Evolutionary conservation across 1,140 invertebrate genomes (phyloP).

Genomic region (Saxidomus purpurata): DNA sequence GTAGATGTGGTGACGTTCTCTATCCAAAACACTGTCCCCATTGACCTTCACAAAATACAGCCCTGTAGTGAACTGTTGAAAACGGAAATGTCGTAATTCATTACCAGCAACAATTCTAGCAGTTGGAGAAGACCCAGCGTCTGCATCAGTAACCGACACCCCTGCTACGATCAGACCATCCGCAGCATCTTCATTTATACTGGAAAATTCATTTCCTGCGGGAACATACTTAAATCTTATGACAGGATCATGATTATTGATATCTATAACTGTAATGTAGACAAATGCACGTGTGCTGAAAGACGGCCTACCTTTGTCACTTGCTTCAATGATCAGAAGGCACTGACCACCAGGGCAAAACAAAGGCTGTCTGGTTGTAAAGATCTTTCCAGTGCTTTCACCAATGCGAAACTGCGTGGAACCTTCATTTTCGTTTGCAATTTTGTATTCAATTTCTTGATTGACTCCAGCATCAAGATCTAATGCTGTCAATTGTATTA

Average conservation of each 20-base stretch:
- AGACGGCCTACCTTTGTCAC: slow-evolving; percentile 95
- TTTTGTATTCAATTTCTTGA: slow-evolving; percentile 90
- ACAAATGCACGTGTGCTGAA: slow-evolving; percentile 98
- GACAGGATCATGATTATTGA: slow-evolving; percentile 97
- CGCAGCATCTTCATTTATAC: slow-evolving; percentile 96
- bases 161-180: slow-evolving; percentile 97
- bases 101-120: slow-evolving; percentile 94
- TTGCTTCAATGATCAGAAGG: slow-evolving; percentile 97
- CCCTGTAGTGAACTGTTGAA: slow-evolving; percentile 89
- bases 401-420: slow-evolving; percentile 81
- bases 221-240: slow-evolving; percentile 95
- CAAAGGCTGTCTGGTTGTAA: slow-evolving; percentile 75
- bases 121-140: slow-evolving; percentile 95
- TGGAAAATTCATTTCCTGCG: slow-evolving; percentile 92
- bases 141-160: slow-evolving; percentile 96
- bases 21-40: slow-evolving; percentile 91
- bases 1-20: slow-evolving; percentile 95
- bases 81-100: slow-evolving; percentile 94
- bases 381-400: slow-evolving; percentile 79
- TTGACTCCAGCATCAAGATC: slow-evolving; percentile 82
- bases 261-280: slow-evolving; percentile 96
- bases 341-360: slow-evolving; percentile 87
- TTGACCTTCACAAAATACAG: slow-evolving; percentile 74
- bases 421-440: slow-evolving; percentile 86
- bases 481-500: slow-evolving; percentile 75